Base-by-base conservation (phyloP, 1,140 invertebrate species). In the Drosophila leontia region DNA sequence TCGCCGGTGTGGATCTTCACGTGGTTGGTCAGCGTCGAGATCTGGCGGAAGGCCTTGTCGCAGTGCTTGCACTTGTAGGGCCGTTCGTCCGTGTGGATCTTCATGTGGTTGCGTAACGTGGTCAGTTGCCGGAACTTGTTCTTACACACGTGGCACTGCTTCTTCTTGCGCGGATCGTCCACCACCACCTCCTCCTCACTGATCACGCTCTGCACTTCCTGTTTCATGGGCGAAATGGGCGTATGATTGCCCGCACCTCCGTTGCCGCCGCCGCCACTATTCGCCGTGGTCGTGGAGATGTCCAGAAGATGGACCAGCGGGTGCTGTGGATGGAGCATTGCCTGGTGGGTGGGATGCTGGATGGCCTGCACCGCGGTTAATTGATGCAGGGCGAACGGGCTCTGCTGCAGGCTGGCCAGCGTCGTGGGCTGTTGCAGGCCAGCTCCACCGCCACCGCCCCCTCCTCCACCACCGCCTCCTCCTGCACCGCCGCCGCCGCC, bases 41-140 rank as follows among this genome's bases (percentile, higher is more conserved):
- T 91, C 50, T 93, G 92, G 23, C 92, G 91, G 45, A 93, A 93
- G 29, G 91, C 84, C 55, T 92, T 91, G 67, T 92, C 92, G 26
- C 92, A 93, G 58, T 92, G 91, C 63, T 92, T 92, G 77, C 92
- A 93, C 75, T 93, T 92, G 65, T 92, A 93, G 50, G 91, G 91
- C 67, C 91, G 86, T 47, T 93, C 91, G 32, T 92, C 92, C 15
- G 92, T 93, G 50, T 93, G 92, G 53, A 93, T 93, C 82, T 93
- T 93, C 90, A 92, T 92, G 60, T 93, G 92, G 77, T 93, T 93
- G 77, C 91, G 86, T 79, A 93, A 81, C 60, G 92, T 92, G 56
- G 91, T 93, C 70, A 93, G 68, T 44, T 93, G 92, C 41, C 92
- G 86, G 80, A 93, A 93, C 74, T 92, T 91, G 57, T 92, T 92